Evolutionary conservation across 1,140 invertebrate species (phyloP), one percentile per base, ranked within the genome.

Genomic region (Cherax destructor): DNA sequence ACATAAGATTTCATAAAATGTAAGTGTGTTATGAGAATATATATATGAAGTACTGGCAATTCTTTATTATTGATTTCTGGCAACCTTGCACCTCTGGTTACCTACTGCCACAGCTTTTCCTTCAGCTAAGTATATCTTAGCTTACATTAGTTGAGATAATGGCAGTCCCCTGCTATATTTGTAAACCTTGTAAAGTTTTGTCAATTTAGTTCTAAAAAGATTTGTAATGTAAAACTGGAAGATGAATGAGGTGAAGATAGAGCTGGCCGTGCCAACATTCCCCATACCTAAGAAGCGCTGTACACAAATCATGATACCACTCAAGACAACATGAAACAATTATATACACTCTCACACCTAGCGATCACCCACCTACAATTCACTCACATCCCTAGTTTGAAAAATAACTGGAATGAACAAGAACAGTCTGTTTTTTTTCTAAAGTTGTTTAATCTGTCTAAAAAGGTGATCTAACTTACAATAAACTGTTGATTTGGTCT

Each of bases 281-380:
- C 49, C 81, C 83, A 9, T 18, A 76, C 81, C 30, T 47, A 91
- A 85, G 88, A 91, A 83, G 86, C 81, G 88, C 88, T 78, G 74
- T 84, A 74, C 88, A 87, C 86, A 91, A 65, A 91, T 83, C 65
- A 24, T 79, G 80, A 91, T 86, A 91, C 89, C 76, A 86, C 61
- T 86, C 89, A 86, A 80, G 83, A 91, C 89, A 91, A 91, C 89
- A 91, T 91, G 89, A 86, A 91, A 91, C 89, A 91, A 79, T 91
- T 91, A 91, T 91, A 85, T 91, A 91, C 89, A 91, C 89, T 77
- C 83, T 91, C 88, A 90, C 83, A 90, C 88, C 81, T 78, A 91
- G 89, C 89, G 72, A 65, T 91, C 89, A 78, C 56, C 77, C 89
- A 30, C 59, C 81, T 86, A 78, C 81, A 52, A 85, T 83, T 85